Evolutionary conservation across 2,888 invertebrate species (phyloP), one percentile per base, ranked within the genome.

Genomic region (Stegophylla sp.): DNA sequence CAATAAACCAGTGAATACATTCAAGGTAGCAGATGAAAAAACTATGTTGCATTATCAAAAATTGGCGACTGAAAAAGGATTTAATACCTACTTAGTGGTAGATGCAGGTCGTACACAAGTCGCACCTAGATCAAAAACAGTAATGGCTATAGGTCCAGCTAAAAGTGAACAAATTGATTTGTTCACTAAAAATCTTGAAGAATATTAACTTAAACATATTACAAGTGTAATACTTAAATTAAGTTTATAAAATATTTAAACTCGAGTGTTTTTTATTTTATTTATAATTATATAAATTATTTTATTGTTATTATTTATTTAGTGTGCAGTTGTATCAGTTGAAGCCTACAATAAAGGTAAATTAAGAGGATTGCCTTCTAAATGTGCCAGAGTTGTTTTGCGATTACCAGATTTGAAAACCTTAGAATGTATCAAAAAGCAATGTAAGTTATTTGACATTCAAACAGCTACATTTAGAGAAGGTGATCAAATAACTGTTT

Each of bases 91-190:
- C 83, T 86, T 95, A 56, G 92, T 98, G 82, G 89, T 91, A 83
- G 97, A 98, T 88, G 97, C 97, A 3, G 98, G 98, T 1, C 91
- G 94, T 84, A 98, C 97, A 7, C 97, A 98, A 88, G 93, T 98
- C 83, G 92, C 92, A 59, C 91, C 93, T 1, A 96, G 96, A 83
- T 93, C 95, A 13, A 90, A 91, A 85, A 98, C 98, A 77, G 97
- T 97, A 0, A 88, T 97, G 81, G 97, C 95, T 1, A 90, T 98
- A 76, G 98, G 98, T 15, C 98, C 97, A 67, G 97, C 93, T 4
- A 91, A 93, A 61, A 91, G 90, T 84, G 89, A 89, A 84, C 86
- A 91, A 64, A 89, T 97, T 84, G 93, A 96, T 76, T 53, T 64
- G 12, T 66, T 66, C 5, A 76, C 66, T 41, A 15, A 66, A 41